These are phyloP conservation scores for Amblyornis subalaris DNA, from an alignment of 2,113 vertebrate genomes.

Conservation along the genomic window DNA sequence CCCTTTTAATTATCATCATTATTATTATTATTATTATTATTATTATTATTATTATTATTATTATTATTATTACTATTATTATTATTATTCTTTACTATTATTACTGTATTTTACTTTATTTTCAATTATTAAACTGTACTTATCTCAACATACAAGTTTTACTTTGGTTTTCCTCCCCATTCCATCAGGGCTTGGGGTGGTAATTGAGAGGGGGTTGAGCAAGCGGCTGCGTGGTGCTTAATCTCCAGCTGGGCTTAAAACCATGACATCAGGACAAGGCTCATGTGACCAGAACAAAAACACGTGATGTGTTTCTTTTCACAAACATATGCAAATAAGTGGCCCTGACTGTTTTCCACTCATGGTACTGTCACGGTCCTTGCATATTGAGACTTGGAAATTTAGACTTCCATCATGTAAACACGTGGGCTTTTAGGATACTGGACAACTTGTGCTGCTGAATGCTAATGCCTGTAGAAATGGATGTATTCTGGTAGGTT, in stretches of 20 bases:
- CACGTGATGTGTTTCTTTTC: background rate
- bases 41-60: background rate
- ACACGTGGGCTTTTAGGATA: background rate
- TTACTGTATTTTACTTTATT: background rate
- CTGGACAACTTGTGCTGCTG: background rate
- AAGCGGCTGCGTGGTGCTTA: background rate
- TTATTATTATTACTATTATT: background rate
- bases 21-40: background rate
- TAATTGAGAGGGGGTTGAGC: background rate
- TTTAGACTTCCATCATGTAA: background rate
- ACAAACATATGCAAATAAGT: background rate
- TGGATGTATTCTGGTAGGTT: background rate
- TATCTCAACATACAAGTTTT: background rate
- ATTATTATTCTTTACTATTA: background rate
- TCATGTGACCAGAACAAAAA: background rate
- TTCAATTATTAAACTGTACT: background rate
- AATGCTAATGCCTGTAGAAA: background rate
- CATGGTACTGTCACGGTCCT: background rate
- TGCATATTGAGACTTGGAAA: background rate
- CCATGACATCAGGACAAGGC: fast-evolving
- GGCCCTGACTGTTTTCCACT: background rate
- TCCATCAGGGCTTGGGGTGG: background rate
- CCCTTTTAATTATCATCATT: background rate
- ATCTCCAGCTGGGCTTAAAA: background rate
- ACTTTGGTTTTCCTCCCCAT: background rate